Evolutionary conservation across 2,113 vertebrate genomes (phyloP), one percentile per base, ranked within the genome.

Genomic region (Chitala chitala): DNA sequence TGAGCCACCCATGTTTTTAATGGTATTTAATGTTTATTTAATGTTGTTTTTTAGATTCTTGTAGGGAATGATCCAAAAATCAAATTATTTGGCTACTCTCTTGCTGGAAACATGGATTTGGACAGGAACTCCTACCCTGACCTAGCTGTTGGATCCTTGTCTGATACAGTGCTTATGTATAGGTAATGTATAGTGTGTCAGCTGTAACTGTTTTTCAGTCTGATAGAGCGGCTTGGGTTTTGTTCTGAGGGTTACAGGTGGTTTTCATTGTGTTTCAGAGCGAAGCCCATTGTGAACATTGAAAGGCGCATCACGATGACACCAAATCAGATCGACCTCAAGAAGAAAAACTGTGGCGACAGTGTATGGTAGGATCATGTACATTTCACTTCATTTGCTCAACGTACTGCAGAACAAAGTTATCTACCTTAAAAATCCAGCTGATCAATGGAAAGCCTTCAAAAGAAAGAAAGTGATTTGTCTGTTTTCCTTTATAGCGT

Each of bases 51-150:
- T 76, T 81, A 99, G 96, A 82, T 95, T 82, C 92, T 99, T 9
- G 89, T 94, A 78, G 94, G 92, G 17, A 90, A 83, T 75, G 77
- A 89, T 42, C 82, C 89, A 75, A 85, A 84, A 44, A 84, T 90
- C 5, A 80, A 1, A 36, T 91, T 90, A 55, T 99, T 99, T 86
- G 97, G 97, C 68, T 98, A 98, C 82, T 99, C 96, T 66, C 85
- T 99, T 85, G 93, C 94, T 72, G 97, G 96, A 72, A 94, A 95
- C 82, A 94, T 98, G 94, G 97, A 99, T 82, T 81, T 99, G 81
- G 97, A 99, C 78, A 80, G 82, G 71, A 99, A 99, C 85, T 89
- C 87, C 17, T 99, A 99, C 76, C 96, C 97, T 54, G 97, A 99
- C 72, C 77, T 99, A 79, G 97, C 94, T 66, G 89, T 98, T 50